Conservation (phyloP, 92 coral and sea anemone genomes). For the Porites cylindrica region DNA sequence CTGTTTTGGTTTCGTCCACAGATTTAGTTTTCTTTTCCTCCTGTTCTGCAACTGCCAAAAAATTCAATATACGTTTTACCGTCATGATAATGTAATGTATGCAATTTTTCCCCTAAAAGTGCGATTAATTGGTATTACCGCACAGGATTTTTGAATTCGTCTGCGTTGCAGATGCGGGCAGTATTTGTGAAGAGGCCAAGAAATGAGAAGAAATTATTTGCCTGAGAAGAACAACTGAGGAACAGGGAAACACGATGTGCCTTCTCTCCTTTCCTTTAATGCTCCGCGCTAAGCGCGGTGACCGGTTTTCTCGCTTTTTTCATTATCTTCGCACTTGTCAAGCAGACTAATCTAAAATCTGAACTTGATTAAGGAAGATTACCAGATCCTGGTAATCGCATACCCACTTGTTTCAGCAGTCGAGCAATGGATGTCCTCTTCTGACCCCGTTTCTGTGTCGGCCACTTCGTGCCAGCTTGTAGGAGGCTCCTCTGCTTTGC, state of each 20-base stretch:
- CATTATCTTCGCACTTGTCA: neutral
- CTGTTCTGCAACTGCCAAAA: too few species aligned
- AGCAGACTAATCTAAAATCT: neutral
- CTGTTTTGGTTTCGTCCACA: neutral
- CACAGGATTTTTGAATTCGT: neutral
- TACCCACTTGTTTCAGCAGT: slow-evolving; percentile 4
- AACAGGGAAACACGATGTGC: neutral
- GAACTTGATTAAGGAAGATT: neutral
- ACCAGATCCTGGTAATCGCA: neutral
- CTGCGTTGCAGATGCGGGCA: too few species aligned
- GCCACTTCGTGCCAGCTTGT: slow-evolving; percentile 7
- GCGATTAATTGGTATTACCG: neutral
- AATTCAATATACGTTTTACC: neutral
- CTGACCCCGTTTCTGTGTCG: neutral
- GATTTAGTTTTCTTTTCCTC: neutral
- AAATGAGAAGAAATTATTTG: neutral
- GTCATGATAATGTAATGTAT: neutral
- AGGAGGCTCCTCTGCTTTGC: neutral
- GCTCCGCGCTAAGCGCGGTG: neutral
- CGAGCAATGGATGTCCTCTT: slow-evolving; percentile 3
- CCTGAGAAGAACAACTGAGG: neutral
- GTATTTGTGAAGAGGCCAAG: neutral
- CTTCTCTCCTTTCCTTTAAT: neutral
- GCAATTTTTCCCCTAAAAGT: neutral
- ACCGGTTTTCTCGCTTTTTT: slow-evolving; percentile 1